A percentile compares a stretch with the other conserved stretches of the same genome.
Evolutionary conservation across 2,888 invertebrate species (phyloP).

Genomic region (Philaethria dido): DNA sequence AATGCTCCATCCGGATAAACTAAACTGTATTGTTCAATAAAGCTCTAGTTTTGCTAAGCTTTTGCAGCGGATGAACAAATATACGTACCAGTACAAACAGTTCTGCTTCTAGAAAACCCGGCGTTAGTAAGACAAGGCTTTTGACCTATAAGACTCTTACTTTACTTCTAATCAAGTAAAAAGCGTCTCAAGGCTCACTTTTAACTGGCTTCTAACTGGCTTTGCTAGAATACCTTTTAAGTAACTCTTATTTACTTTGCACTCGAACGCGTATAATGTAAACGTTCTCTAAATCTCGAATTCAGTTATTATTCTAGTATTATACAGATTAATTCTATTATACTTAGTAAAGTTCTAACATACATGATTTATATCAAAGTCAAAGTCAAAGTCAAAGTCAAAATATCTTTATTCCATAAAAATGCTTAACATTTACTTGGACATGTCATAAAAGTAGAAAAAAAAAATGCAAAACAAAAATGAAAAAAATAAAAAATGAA

Average conservation of each 20-base stretch:
- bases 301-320: neutral
- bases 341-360: neutral
- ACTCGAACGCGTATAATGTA: neutral
- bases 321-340: no score
- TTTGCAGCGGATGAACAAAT: conserved; percentile 4
- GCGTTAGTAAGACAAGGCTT: conserved; percentile 24
- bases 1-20: conserved; percentile 13
- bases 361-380: neutral
- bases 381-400: no score
- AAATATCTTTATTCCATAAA: no score
- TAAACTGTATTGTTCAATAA: conserved; percentile 11
- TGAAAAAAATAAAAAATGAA: neutral
- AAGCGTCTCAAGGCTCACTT: conserved; percentile 33
- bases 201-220: conserved; percentile 30
- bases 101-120: conserved; percentile 8
- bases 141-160: conserved; percentile 33
- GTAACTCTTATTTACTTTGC: conserved; percentile 7
- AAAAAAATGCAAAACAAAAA: no score
- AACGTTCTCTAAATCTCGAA: neutral
- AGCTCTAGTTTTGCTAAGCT: conserved; percentile 12
- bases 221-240: conserved; percentile 27
- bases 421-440: no score
- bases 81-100: neutral
- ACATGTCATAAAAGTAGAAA: no score
- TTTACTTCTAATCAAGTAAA: conserved; percentile 37